Conservation (phyloP, 1,140 invertebrate genomes). For the Vanessa atalanta region DNA sequence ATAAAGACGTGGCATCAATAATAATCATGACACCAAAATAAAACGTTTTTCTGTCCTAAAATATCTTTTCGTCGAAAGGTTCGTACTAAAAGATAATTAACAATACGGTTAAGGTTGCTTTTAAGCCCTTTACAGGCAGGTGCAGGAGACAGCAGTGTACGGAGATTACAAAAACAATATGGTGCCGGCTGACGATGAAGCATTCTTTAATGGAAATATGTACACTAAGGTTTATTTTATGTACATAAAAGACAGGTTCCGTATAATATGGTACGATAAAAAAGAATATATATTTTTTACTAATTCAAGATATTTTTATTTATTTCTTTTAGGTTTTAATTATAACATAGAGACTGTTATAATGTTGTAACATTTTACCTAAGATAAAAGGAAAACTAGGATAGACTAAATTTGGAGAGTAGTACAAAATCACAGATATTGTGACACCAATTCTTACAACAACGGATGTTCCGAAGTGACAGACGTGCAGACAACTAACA, state of each 20-base stretch:
- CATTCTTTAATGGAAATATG: slow-evolving; percentile 30
- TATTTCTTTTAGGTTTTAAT: too few species aligned
- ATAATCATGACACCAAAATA: background rate
- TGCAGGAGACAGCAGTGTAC: slow-evolving; percentile 39
- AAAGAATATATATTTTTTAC: slow-evolving; percentile 6
- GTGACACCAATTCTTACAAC: slow-evolving; percentile 14
- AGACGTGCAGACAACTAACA: slow-evolving; percentile 64
- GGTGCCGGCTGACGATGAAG: slow-evolving; percentile 42
- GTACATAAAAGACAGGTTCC: slow-evolving; percentile 10
- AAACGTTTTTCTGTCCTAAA: background rate
- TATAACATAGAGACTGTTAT: too few species aligned
- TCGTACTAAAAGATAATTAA: slow-evolving; percentile 23
- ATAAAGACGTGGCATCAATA: background rate
- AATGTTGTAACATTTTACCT: too few species aligned
- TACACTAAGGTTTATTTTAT: slow-evolving; percentile 27
- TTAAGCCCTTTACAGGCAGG: slow-evolving; percentile 52
- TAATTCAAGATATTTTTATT: background rate
- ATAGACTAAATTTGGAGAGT: background rate
- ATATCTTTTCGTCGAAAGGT: background rate
- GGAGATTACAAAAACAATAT: slow-evolving; percentile 65
- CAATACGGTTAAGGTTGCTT: slow-evolving; percentile 34
- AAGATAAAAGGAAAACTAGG: background rate
- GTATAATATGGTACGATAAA: background rate
- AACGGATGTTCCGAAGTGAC: slow-evolving; percentile 44
- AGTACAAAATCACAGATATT: background rate